Conservation (phyloP, 1,140 invertebrate species). For the roundworm (Caenorhabditis elegans) region WBcel235 BX284602.5:8775001-8775500, state of each 20-base stretch:
- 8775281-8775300: background rate
- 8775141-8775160: background rate
- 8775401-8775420: conserved; percentile 17
- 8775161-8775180: background rate
- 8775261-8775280: background rate
- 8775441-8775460: conserved; percentile 35
- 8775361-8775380: conserved; percentile 32
- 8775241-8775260: background rate
- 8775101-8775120: background rate
- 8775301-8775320: background rate
- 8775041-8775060: background rate
- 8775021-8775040: background rate
- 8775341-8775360: conserved; percentile 41
- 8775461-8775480: background rate
- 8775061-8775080: no score
- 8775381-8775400: conserved; percentile 11
- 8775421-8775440: conserved; percentile 47
- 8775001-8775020: background rate
- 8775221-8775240: background rate
- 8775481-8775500: background rate
- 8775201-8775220: background rate
- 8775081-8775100: background rate
- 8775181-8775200: background rate
- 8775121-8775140: background rate
- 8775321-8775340: background rate